A percentile compares a stretch with the other conserved stretches of the same genome.
phyloP scores from a whole-genome alignment of 2,113 vertebrate genomes.

The Anoplopoma fimbria region DNA sequence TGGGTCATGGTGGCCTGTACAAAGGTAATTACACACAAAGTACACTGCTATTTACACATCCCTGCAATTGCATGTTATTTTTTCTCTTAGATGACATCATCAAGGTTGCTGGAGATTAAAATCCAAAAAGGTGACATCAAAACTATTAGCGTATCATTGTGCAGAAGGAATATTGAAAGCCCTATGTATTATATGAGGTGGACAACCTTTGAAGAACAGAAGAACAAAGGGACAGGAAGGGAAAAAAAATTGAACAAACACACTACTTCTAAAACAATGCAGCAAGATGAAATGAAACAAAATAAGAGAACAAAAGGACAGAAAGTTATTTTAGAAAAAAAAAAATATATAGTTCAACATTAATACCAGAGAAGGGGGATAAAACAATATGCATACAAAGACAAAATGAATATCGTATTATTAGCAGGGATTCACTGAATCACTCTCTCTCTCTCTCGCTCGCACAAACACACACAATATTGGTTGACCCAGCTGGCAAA shows the following conservation, averaged over 20 bases:
- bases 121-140: slow-evolving; percentile 60
- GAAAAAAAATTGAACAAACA: not conserved
- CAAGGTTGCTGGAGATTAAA: slow-evolving; percentile 57
- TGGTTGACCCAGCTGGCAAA: slow-evolving; percentile 78
- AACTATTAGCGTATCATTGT: slow-evolving; percentile 34
- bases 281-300: slow-evolving; percentile 28
- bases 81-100: slow-evolving; percentile 70
- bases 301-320: slow-evolving; percentile 3
- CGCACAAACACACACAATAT: slow-evolving; percentile 37
- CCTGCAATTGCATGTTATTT: slow-evolving; percentile 60
- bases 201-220: slow-evolving; percentile 13
- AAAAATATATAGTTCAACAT: slow-evolving; percentile 49
- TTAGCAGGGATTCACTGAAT: slow-evolving; percentile 56
- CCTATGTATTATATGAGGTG: slow-evolving; percentile 28
- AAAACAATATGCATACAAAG: slow-evolving; percentile 21
- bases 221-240: not conserved
- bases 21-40: slow-evolving; percentile 58
- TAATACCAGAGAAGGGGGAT: slow-evolving; percentile 45
- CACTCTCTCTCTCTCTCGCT: not conserved
- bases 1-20: slow-evolving; percentile 76
- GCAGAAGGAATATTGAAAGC: slow-evolving; percentile 47
- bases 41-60: slow-evolving; percentile 72
- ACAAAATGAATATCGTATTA: slow-evolving; percentile 29
- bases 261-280: slow-evolving; percentile 43
- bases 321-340: slow-evolving; percentile 8